Base-by-base conservation (phyloP, 2,113 vertebrate species). In the Mus spicilegus region DNA sequence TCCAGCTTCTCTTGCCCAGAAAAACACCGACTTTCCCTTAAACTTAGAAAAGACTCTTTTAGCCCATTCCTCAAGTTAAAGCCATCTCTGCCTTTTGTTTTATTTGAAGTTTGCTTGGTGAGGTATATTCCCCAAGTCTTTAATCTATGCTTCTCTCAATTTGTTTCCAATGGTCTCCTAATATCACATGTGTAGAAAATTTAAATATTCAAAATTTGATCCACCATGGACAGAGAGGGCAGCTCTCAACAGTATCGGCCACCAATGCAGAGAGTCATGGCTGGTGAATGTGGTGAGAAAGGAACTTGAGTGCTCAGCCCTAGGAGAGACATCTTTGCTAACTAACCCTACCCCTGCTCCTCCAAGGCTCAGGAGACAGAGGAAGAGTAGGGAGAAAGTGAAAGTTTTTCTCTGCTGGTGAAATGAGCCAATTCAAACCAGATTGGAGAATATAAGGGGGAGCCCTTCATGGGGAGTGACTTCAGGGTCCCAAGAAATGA, bases 21-120 rank as follows among this genome's bases (percentile, higher is more conserved):
- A 85, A 97, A 91, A 85, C 12, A 30, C 13, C 54, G 10, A 16
- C 63, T 92, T 58, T 93, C 58, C 58, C 7, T 87, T 93, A 84
- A 96, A 84, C 33, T 56, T 92, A 73, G 22, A 20, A 88, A 51
- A 65, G 0, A 51, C 33, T 61, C 26, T 93, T 86, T 87, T 56
- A 9, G 20, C n/a, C 72, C 51, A 39, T 30, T 95, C 26, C 51
- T 94, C 33, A 69, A 92, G 14, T 42, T 69, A 78, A 94, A 80
- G 3, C 17, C n/a, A 39, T 69, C 33, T 87, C 30, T 81, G 49
- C 11, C 51, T 20, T 92, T 84, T 5, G 2, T 78, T 69, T 87
- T 36, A 69, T 7, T 82, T 51, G 14, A 69, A 11, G 87, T 56
- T 75, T 70, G 67, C 17, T 51, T 51, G 70, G 12, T 86, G 4